Evolutionary conservation across 2,888 invertebrate genomes (phyloP), one percentile per base, ranked within the genome.

Genomic region (Hyposoter didymator): DNA sequence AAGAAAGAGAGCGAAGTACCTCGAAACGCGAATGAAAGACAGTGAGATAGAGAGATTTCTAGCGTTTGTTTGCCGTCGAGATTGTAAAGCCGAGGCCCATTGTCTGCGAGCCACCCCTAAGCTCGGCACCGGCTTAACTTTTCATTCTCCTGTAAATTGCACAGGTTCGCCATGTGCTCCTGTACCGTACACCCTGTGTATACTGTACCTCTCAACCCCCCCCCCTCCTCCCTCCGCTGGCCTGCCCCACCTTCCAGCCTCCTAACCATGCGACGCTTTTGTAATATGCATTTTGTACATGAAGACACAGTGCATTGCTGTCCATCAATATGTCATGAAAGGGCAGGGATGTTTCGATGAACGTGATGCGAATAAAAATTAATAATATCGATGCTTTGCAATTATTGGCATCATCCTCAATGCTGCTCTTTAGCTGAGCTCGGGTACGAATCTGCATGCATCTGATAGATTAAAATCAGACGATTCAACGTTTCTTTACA

Each of bases 121-220:
- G 91, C 91, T 90, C 88, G 86, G 90, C 91, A 88, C 89, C 90
- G 89, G 92, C 93, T 93, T 93, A 93, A 93, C 93, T 93, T 93
- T 93, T 93, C 92, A 93, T 93, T 93, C 93, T 92, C 93, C 91
- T 92, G 92, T 90, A 93, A 93, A 93, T 93, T 93, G 93, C 93
- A 91, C 86, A 84, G 92, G 90, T 91, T 92, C 91, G 83, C 83
- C 82, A 66, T 87, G 84, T 87, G 86, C 80, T 81, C 59, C 62
- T 85, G 82, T 80, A 79, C 81, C 69, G 67, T 76, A 76, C 72
- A 75, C 75, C 70, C 74, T 73, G 72, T 72, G 73, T 83, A 67
- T 73, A 55, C 66, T 79, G 49, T 62, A 47, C 28, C 59, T 45
- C 43, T 28, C 62, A 19, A 32, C 49, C 49, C 19, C 32, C 47